These are phyloP conservation scores for Drosophila tripunctata DNA, from an alignment of 2,888 invertebrate species.

Conservation along the genomic window DNA sequence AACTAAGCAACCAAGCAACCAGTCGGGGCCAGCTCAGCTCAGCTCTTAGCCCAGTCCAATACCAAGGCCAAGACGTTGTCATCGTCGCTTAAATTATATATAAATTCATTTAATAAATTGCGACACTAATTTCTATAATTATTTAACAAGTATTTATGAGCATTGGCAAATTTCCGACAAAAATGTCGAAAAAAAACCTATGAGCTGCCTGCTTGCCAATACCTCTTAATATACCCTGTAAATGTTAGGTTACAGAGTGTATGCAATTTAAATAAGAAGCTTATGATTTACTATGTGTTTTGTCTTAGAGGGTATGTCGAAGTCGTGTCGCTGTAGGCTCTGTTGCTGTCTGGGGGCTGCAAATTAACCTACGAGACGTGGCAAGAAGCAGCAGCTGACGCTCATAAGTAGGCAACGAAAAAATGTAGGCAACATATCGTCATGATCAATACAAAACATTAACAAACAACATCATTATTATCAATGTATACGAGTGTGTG, in stretches of 20 bases:
- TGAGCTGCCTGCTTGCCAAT: neutral
- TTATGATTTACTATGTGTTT: neutral
- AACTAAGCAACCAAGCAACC: neutral
- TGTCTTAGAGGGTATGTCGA: constrained; percentile 1
- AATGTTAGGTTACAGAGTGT: neutral
- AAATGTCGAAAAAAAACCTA: constrained; percentile 9
- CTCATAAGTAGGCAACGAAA: constrained; percentile 69
- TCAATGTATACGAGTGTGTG: neutral
- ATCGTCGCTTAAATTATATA: constrained; percentile 37
- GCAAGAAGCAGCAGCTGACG: constrained; percentile 36
- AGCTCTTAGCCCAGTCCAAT: constrained; percentile 1
- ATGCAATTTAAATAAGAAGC: neutral
- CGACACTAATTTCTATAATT: constrained; percentile 72
- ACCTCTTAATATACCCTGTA: constrained; percentile 23
- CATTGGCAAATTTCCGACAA: constrained; percentile 67
- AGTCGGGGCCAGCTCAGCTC: neutral
- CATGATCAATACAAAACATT: constrained; percentile 30
- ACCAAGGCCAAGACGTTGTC: constrained; percentile 29
- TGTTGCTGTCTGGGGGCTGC: constrained; percentile 24
- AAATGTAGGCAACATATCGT: constrained; percentile 17
- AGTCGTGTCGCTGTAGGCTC: neutral
- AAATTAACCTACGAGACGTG: constrained; percentile 36
- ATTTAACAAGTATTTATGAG: constrained; percentile 66
- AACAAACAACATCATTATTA: no score
- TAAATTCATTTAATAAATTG: constrained; percentile 73